Percentiles rank a stretch among this genome's conserved stretches.
Conservation (phyloP, 1,140 invertebrate genomes). For the Pararge aegeria region DNA sequence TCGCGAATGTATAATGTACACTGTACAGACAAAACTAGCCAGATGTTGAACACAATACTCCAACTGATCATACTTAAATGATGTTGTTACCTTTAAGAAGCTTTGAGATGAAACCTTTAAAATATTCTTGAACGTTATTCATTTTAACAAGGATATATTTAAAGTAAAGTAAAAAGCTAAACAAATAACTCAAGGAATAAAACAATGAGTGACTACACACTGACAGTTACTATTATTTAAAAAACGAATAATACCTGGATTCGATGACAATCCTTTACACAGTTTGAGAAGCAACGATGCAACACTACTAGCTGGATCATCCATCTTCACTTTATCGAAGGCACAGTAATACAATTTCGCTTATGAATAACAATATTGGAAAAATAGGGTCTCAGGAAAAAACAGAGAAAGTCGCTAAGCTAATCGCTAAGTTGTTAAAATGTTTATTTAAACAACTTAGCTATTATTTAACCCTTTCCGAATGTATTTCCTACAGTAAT, state of each 20-base stretch:
- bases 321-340: constrained; percentile 38
- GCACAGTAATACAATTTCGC: neutral
- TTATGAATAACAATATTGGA: no score
- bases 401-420: no score
- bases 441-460: no score
- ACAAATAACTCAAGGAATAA: constrained; percentile 16
- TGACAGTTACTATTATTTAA: constrained; percentile 42
- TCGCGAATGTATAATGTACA: no score
- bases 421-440: no score
- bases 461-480: no score
- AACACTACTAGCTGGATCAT: constrained; percentile 46
- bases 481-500: no score
- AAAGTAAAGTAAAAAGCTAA: constrained; percentile 23
- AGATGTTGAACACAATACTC: no score
- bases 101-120: constrained; percentile 44
- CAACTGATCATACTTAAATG: no score
- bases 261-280: constrained; percentile 58
- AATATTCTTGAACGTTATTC: constrained; percentile 54
- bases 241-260: constrained; percentile 67
- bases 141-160: constrained; percentile 22
- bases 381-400: no score
- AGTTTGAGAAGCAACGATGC: constrained; percentile 59
- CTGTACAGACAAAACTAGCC: no score
- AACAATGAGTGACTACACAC: constrained; percentile 12
- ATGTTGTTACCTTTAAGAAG: constrained; percentile 2